Conservation (phyloP, 2,113 vertebrate genomes). For the Pseudopodoces humilis region DNA sequence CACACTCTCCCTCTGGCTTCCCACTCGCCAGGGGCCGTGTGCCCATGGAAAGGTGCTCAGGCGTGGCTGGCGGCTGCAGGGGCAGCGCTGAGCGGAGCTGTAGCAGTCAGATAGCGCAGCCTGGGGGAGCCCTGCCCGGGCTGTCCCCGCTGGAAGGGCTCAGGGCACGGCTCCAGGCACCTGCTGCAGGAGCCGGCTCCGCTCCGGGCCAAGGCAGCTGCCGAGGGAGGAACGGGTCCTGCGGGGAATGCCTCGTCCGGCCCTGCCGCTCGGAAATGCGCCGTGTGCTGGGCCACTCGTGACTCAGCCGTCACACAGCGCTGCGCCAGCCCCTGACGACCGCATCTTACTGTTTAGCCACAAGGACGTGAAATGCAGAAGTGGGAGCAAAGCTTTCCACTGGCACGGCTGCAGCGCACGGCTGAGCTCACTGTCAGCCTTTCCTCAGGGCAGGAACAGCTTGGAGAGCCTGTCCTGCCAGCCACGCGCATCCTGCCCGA, state of each 20-base stretch:
- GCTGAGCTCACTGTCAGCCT: neutral
- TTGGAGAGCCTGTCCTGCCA: neutral
- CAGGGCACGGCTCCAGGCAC: slow-evolving; percentile 12
- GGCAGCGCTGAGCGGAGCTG: rapidly evolving
- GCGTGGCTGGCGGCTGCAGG: rapidly evolving
- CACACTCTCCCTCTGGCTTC: rapidly evolving
- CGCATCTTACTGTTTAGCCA: neutral
- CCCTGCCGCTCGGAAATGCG: neutral
- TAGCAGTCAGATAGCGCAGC: rapidly evolving
- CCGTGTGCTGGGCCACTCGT: neutral
- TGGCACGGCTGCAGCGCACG: neutral
- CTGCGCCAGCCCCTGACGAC: neutral
- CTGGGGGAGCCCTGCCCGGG: neutral
- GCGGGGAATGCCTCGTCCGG: neutral
- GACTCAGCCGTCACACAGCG: neutral
- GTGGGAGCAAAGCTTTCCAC: slow-evolving; percentile 34
- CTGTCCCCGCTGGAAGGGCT: neutral
- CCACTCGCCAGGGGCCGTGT: rapidly evolving
- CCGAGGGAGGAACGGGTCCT: neutral
- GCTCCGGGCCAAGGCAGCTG: neutral
- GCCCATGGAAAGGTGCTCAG: neutral
- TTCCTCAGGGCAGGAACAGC: neutral
- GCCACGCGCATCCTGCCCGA: neutral
- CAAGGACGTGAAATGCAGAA: slow-evolving; percentile 6
- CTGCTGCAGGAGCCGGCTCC: neutral